Conservation (phyloP, 2,113 vertebrate genomes). For the Sterrhoptilus dennistouni region DNA sequence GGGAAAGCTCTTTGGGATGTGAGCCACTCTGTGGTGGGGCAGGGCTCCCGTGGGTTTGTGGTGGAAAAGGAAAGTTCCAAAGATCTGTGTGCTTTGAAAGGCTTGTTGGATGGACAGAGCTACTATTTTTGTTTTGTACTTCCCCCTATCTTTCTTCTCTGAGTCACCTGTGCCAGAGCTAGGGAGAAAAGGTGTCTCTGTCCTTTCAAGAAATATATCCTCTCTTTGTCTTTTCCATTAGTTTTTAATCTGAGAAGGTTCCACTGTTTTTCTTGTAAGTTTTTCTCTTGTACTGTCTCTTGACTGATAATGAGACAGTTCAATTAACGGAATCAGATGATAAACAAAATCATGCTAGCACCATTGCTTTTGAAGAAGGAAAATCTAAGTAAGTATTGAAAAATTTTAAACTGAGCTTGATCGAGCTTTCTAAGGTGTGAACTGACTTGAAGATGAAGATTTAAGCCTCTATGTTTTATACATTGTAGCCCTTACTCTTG, state of each 20-base stretch:
- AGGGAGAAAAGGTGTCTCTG: not conserved
- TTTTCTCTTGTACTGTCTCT: not conserved
- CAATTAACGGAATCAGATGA: not conserved
- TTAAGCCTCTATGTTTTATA: not conserved
- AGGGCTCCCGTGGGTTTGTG: fast-evolving
- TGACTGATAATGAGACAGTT: not conserved
- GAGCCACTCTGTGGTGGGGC: fast-evolving
- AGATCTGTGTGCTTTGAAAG: not conserved
- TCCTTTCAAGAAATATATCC: not conserved
- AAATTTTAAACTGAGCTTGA: not conserved
- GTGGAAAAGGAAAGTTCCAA: not conserved
- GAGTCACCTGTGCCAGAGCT: not conserved
- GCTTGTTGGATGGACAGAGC: not conserved
- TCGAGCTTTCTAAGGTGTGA: not conserved
- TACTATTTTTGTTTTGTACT: not conserved
- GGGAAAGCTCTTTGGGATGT: not conserved
- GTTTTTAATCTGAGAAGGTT: not conserved
- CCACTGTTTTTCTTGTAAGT: not conserved
- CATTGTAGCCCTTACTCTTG: not conserved
- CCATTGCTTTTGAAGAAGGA: not conserved
- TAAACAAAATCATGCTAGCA: not conserved
- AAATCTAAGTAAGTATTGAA: not conserved
- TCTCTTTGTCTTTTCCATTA: not conserved
- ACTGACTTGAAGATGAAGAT: not conserved
- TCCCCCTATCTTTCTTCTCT: not conserved